These are phyloP conservation scores for Mirounga angustirostris DNA, from an alignment of 2,113 vertebrate genomes.

Conservation along the genomic window DNA sequence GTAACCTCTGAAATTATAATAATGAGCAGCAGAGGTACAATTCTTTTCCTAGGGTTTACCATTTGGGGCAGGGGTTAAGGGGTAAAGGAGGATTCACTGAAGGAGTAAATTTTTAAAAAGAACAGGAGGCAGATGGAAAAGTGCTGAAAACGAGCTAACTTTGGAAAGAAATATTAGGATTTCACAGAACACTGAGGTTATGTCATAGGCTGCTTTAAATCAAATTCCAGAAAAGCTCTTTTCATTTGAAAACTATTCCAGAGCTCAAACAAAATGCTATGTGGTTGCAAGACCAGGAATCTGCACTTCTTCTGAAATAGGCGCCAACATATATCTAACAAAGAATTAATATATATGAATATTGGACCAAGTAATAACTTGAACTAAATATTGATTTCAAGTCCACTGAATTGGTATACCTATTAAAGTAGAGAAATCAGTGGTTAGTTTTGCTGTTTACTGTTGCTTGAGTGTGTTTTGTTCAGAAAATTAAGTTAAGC, in stretches of 20 bases:
- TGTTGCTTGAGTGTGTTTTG: neutral
- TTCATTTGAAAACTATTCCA: slow-evolving; percentile 43
- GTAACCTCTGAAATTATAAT: neutral
- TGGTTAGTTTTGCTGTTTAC: slow-evolving; percentile 22
- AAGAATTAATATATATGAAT: slow-evolving; percentile 1
- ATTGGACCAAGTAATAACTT: slow-evolving; percentile 21
- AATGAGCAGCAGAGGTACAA: neutral
- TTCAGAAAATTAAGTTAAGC: neutral
- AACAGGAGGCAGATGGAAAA: neutral
- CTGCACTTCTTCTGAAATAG: neutral
- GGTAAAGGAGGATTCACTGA: neutral
- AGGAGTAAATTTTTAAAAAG: neutral
- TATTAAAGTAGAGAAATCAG: neutral
- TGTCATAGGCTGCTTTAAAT: slow-evolving; percentile 9
- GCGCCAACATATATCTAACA: neutral
- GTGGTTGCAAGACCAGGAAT: neutral
- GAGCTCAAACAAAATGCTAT: neutral
- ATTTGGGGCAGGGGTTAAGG: neutral
- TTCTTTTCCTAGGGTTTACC: neutral
- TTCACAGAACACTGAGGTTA: neutral
- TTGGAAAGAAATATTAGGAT: neutral
- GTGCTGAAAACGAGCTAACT: neutral
- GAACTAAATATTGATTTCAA: slow-evolving; percentile 47
- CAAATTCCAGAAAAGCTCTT: slow-evolving; percentile 8
- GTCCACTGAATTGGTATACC: neutral